phyloP scores from a whole-genome alignment of 2,797 vertebrate species.

The Tenualosa ilisha region DNA sequence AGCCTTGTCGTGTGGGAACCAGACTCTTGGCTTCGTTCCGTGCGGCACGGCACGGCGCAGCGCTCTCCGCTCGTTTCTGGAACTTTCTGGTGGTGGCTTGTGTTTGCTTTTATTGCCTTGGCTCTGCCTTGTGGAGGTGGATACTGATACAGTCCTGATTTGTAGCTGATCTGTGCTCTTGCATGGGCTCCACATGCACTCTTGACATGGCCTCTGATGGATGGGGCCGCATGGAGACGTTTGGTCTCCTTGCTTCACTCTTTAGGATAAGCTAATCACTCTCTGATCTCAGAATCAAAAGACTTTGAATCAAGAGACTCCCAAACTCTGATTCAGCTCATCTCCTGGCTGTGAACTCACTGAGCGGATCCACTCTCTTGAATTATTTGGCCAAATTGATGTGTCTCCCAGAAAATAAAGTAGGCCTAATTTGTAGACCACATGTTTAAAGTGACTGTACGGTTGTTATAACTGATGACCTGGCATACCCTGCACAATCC shows the following conservation, averaged over 20 bases:
- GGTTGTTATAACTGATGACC: background rate
- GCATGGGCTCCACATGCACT: background rate
- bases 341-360: background rate
- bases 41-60: slow-evolving; percentile 38
- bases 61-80: background rate
- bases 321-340: background rate
- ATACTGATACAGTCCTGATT: background rate
- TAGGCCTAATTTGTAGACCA: background rate
- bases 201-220: background rate
- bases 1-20: slow-evolving; percentile 55
- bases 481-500: background rate
- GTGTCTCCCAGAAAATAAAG: background rate
- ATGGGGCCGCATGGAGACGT: background rate
- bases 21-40: slow-evolving; percentile 51
- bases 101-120: background rate
- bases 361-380: background rate
- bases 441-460: background rate
- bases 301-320: background rate
- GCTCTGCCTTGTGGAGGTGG: background rate
- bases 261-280: background rate
- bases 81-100: slow-evolving; percentile 11
- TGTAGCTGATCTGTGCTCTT: background rate
- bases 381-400: background rate
- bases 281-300: background rate
- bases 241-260: background rate